Evolutionary conservation across 37 sponge, comb jelly and placozoan genomes (phyloP).

Genomic region (Theonella swinhoei): DNA sequence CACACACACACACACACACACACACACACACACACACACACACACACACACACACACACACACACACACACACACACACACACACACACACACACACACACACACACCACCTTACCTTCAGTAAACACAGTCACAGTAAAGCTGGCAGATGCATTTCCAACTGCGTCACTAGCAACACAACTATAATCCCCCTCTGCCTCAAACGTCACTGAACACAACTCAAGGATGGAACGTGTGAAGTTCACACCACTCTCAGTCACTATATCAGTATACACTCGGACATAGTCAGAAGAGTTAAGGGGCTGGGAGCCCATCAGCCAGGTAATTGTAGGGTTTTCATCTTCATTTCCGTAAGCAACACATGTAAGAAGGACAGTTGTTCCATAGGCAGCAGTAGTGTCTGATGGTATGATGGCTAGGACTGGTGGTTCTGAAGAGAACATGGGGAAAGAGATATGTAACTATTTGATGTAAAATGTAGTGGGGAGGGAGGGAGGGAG

Average conservation of each 20-base stretch:
- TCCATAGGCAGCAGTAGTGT: background rate
- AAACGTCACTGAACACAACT: slow-evolving; percentile 22
- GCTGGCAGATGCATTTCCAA: background rate
- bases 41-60: no score
- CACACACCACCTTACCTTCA: background rate
- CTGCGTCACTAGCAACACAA: background rate
- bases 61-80: no score
- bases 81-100: no score
- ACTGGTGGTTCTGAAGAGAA: background rate
- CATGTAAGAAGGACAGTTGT: slow-evolving; percentile 21
- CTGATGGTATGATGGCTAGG: background rate
- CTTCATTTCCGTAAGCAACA: slow-evolving; percentile 3
- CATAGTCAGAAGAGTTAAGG: no score
- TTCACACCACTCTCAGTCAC: background rate
- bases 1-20: no score
- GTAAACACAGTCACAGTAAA: background rate
- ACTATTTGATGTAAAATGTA: no score
- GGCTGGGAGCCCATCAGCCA: no score
- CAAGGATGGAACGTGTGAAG: slow-evolving; percentile 32
- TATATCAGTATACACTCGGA: slow-evolving; percentile 8
- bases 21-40: no score
- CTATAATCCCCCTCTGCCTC: slow-evolving; percentile 4
- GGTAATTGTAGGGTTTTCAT: slow-evolving; percentile 2
- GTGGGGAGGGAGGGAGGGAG: background rate
- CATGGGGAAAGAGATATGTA: background rate